Base-by-base conservation (phyloP, 2,113 vertebrate species). In the Saguinus midas region DNA sequence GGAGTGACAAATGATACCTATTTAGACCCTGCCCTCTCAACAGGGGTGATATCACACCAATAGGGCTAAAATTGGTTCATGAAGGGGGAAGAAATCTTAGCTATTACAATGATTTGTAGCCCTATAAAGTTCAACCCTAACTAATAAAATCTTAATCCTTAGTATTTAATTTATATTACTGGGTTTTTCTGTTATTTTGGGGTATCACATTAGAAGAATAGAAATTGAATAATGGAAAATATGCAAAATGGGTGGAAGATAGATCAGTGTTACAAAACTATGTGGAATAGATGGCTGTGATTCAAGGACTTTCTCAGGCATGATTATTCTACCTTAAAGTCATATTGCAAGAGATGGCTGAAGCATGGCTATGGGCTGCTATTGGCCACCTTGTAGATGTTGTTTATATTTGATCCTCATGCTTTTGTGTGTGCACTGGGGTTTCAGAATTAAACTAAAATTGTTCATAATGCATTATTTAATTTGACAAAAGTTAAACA, bases 401-500 rank as follows among this genome's bases (percentile, higher is more conserved):
- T 76, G 45, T 92, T 80, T 97, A 40, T 82, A 61, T 89, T 88
- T 88, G 23, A 45, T n/a, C 52, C 1, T 68, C 8, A 58, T 93
- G 17, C 23, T 86, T 89, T 80, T 78, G 52, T 79, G 3, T 94
- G 43, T 89, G 16, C 72, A 25, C 25, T 84, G 40, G 12, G 66
- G 45, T 96, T 87, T 73, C 17, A 92, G 35, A 78, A 84, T 84
- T 75, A 70, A 86, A 92, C 64, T 66, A 45, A 57, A 83, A 40
- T 55, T 52, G 16, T 76, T 89, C 86, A 52, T 58, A 70, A 57
- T 88, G 35, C 87, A 78, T 45, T 72, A 94, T 76, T 78, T 96
- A 86, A 55, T 55, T 76, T 61, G 50, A 91, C n/a, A 93, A 94
- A 72, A 85, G 8, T 80, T 95, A 83, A 73, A 50, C 27, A 86